Percentiles rank a stretch among this genome's conserved stretches.
phyloP scores from a whole-genome alignment of 1,140 invertebrate genomes.

The Oscheius sp. region DNA sequence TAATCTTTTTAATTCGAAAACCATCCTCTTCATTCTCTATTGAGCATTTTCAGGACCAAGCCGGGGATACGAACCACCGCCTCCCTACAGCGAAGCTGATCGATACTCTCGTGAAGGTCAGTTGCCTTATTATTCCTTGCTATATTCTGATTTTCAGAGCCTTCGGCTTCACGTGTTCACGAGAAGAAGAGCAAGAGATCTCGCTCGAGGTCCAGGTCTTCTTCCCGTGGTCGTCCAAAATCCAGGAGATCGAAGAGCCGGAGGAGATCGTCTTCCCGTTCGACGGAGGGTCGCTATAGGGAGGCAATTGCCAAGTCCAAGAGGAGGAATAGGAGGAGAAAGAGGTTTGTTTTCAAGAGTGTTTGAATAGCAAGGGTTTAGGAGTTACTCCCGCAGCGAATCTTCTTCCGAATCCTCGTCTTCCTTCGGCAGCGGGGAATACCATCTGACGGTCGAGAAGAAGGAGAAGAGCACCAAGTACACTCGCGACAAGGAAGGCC shows the following conservation, averaged over 20 bases:
- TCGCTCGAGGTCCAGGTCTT: no score
- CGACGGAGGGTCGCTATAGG: not conserved
- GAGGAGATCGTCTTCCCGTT: not conserved
- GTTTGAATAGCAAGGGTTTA: not conserved
- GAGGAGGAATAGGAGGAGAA: not conserved
- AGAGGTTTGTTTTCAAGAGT: not conserved
- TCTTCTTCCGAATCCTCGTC: not conserved
- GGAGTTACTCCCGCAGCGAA: not conserved
- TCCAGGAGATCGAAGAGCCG: not conserved
- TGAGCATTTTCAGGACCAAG: no score
- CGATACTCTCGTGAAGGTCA: no score
- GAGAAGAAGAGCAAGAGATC: no score
- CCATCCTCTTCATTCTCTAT: no score
- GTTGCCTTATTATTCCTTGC: no score
- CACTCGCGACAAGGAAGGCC: not conserved
- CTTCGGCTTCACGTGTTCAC: no score
- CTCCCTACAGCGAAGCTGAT: not conserved
- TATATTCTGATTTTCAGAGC: no score
- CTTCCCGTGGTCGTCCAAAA: no score
- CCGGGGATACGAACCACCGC: not conserved
- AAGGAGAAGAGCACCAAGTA: not conserved
- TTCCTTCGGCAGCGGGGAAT: not conserved
- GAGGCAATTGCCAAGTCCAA: not conserved
- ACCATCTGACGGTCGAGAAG: not conserved
- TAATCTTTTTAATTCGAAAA: no score